These are phyloP conservation scores for Aquatica leii DNA, from an alignment of 2,888 invertebrate genomes.

Conservation along the genomic window DNA sequence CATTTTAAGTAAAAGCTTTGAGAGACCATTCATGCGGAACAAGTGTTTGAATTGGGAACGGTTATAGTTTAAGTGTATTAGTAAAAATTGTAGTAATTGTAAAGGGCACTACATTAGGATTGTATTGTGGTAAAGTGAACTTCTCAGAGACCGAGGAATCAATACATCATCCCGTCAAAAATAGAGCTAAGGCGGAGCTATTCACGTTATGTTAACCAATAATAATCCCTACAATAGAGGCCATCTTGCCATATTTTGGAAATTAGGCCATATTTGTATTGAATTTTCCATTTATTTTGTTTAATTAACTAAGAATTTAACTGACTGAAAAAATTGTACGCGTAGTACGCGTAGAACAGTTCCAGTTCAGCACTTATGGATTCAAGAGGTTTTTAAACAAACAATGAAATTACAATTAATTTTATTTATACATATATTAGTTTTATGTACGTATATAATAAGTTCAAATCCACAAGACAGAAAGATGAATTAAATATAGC, in stretches of 20 bases:
- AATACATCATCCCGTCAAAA: conserved; percentile 68
- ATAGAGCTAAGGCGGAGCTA: conserved; percentile 67
- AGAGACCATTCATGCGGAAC: too few species aligned
- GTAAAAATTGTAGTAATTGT: conserved; percentile 24
- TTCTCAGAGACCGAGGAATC: conserved; percentile 59
- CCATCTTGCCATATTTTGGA: conserved; percentile 64
- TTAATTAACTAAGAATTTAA: too few species aligned
- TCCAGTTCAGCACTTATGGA: too few species aligned
- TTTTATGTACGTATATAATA: conserved; percentile 60
- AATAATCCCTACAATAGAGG: conserved; percentile 66
- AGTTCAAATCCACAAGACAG: conserved; percentile 63
- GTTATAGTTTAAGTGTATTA: neutral
- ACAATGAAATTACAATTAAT: conserved; percentile 58
- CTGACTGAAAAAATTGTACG: neutral
- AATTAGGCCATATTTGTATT: conserved; percentile 41
- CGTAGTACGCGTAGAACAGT: too few species aligned
- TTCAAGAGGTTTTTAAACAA: conserved; percentile 8
- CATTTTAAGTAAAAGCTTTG: too few species aligned
- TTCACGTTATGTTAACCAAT: conserved; percentile 68
- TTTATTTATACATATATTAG: conserved; percentile 63
- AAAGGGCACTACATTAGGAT: conserved; percentile 23
- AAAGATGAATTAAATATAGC: conserved; percentile 45
- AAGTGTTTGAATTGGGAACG: too few species aligned
- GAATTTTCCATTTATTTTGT: conserved; percentile 23
- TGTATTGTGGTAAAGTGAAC: conserved; percentile 46